These are phyloP conservation scores for Gallinago undulata DNA, from an alignment of 2,113 vertebrate species.

Conservation along the genomic window DNA sequence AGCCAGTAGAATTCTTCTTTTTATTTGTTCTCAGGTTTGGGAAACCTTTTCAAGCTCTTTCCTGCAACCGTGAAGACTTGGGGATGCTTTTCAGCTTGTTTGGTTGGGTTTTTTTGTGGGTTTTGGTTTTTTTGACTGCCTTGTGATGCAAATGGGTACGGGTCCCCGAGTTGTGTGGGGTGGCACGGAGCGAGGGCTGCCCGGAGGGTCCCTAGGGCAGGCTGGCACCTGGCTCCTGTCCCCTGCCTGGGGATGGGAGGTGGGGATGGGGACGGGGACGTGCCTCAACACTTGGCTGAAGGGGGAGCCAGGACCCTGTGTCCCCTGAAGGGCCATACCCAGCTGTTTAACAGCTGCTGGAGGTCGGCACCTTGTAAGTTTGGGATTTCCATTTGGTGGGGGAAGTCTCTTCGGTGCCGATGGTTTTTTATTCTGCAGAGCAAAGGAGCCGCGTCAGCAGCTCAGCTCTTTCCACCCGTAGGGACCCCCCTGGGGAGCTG, in stretches of 20 bases:
- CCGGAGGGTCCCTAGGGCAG: accelerated
- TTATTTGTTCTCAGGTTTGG: neutral
- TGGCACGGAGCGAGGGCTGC: no score
- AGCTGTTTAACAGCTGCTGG: neutral
- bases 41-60: neutral
- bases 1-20: neutral
- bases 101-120: neutral
- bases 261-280: neutral
- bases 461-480: neutral
- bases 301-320: accelerated
- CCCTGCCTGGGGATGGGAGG: neutral
- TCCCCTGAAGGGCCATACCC: accelerated
- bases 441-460: accelerated
- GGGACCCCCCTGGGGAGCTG: accelerated
- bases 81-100: neutral
- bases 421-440: neutral
- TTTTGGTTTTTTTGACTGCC: neutral
- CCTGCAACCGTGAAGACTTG: neutral
- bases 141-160: accelerated
- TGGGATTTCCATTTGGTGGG: accelerated
- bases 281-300: accelerated
- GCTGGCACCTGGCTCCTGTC: neutral
- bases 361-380: accelerated
- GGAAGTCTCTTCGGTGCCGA: no score
- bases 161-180: accelerated